Evolutionary conservation across 2,797 vertebrate genomes (phyloP), one percentile per base, ranked within the genome.

Genomic region (Micromesistius poutassou): DNA sequence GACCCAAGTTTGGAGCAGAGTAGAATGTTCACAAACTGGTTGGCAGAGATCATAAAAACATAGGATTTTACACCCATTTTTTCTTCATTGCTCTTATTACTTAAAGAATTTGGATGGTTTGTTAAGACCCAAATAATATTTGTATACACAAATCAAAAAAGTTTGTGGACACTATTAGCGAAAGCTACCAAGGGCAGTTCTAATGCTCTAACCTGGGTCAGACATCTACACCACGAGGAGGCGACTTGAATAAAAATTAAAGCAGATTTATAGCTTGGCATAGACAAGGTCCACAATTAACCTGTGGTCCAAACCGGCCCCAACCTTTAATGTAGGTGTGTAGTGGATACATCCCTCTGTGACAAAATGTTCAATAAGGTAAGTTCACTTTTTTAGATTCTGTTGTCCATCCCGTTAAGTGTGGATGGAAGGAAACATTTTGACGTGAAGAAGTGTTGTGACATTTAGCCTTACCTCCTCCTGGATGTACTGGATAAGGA

Each of bases 401-500:
- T 22, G 46, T 55, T 22, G 19, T 6, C 46, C 46, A 16, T 9
- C 55, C 22, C 55, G n/a, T 62, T 6, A 62, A 62, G 55, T 62
- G 55, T 68, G 25, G 62, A 68, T 25, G 25, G 62, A 68, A 28
- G 62, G n/a, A 68, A 28, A 28, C 8, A 13, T 28, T 68, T 25
- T 28, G 62, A 68, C 1, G 25, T 13, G 55, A 50, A 16, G 46
- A 1, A 12, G 5, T 4, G 55, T 62, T 25, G 6, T 25, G 22
- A 3, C 55, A 5, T 55, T 55, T 12, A 62, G 10, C 79, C 89
- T 93, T 89, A 98, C 98, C 96, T 99, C 97, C 88, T 99, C 98
- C 87, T 98, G 97, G 89, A 99, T 99, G 86, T 99, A 99, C 89
- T 99, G 98, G 78, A 99, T 96, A 87, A 99, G 95, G 91, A 98